A percentile compares a stretch with the other conserved stretches of the same genome.
Evolutionary conservation across 2,797 vertebrate species (phyloP).

Genomic region (Myotis myotis): DNA sequence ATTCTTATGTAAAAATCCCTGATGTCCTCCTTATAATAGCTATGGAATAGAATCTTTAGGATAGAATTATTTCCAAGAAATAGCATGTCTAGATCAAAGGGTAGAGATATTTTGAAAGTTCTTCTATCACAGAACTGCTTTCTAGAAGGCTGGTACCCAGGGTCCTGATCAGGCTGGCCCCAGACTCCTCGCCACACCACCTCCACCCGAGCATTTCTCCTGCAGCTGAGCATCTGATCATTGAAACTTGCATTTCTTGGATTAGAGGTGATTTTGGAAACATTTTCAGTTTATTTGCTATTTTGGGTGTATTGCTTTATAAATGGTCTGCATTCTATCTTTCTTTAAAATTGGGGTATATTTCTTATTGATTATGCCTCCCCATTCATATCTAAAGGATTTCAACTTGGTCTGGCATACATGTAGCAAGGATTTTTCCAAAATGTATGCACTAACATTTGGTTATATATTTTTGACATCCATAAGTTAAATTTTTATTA

Average conservation of each 20-base stretch:
- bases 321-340: not conserved
- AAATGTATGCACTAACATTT: not conserved
- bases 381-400: not conserved
- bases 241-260: not conserved
- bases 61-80: slow-evolving; percentile 37
- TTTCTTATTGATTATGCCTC: not conserved
- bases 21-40: not conserved
- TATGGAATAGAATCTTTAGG: not conserved
- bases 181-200: not conserved
- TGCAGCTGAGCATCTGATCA: not conserved
- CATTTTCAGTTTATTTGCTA: not conserved
- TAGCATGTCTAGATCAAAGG: not conserved
- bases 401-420: not conserved
- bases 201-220: not conserved
- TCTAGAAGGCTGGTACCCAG: not conserved
- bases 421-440: not conserved
- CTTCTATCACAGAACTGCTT: not conserved
- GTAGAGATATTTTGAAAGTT: not conserved
- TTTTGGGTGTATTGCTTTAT: not conserved
- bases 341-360: not conserved
- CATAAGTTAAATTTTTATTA: slow-evolving; percentile 11
- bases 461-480: not conserved
- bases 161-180: not conserved
- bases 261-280: not conserved
- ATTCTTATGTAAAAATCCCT: slow-evolving; percentile 6